A percentile compares a stretch with the other conserved stretches of the same genome.
These are phyloP conservation scores for Otis tarda DNA, from an alignment of 2,113 vertebrate species.

Conservation along the genomic window DNA sequence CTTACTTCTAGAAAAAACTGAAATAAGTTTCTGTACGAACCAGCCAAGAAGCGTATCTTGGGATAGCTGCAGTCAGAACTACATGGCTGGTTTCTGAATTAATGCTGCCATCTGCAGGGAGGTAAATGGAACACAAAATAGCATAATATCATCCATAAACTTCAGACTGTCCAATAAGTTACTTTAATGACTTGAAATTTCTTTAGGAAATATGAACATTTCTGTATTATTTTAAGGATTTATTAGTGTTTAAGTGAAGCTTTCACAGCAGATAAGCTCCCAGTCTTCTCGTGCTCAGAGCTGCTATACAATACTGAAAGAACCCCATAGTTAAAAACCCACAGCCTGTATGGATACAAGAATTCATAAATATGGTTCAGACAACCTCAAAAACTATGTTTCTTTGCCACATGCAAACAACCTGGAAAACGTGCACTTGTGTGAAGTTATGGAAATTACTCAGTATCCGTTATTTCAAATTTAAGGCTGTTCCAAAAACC, in stretches of 20 bases:
- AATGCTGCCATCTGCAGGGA: constrained; percentile 88
- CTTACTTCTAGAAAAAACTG: not conserved
- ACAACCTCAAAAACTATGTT: not conserved
- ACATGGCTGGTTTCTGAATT: constrained; percentile 85
- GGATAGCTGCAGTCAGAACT: constrained; percentile 85
- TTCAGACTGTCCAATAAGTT: not conserved
- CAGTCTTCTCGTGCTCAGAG: not conserved
- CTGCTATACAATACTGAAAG: not conserved
- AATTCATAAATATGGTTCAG: not conserved
- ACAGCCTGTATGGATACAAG: not conserved
- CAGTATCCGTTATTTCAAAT: not conserved
- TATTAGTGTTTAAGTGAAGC: not conserved
- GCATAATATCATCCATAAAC: accelerated
- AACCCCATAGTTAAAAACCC: not conserved
- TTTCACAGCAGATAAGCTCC: not conserved
- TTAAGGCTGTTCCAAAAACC: not conserved
- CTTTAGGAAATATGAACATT: not conserved
- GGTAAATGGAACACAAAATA: not conserved
- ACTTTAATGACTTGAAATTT: not conserved
- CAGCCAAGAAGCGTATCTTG: constrained; percentile 89
- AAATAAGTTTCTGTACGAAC: constrained; percentile 65
- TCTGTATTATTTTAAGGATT: not conserved
- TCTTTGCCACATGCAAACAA: not conserved
- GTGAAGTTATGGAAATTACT: not conserved
- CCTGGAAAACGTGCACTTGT: not conserved